A percentile compares a stretch with the other conserved stretches of the same genome.
These are phyloP conservation scores for Tetropium fuscum DNA, from an alignment of 2,888 invertebrate genomes.

Conservation along the genomic window DNA sequence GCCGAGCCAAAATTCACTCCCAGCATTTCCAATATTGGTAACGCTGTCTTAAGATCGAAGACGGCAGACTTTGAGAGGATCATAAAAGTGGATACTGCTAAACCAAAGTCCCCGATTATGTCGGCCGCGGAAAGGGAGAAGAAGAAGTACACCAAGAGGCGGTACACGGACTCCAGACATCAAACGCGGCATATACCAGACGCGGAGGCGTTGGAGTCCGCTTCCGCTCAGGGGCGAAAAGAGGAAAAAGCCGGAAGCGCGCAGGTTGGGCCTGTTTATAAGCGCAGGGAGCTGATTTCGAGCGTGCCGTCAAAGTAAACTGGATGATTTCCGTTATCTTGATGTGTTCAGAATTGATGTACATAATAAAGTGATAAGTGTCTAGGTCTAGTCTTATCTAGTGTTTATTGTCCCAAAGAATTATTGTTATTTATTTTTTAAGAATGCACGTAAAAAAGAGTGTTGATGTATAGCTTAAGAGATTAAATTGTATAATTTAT, in stretches of 20 bases:
- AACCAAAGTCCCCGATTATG: slow-evolving; percentile 57
- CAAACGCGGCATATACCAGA: slow-evolving; percentile 71
- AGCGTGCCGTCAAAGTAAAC: slow-evolving; percentile 71
- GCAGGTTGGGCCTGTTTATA: slow-evolving; percentile 74
- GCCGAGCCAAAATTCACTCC: slow-evolving; percentile 66
- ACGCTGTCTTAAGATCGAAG: slow-evolving; percentile 74
- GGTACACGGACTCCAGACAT: slow-evolving; percentile 73
- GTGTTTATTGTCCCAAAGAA: slow-evolving; percentile 46
- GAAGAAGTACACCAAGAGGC: slow-evolving; percentile 72
- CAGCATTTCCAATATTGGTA: slow-evolving; percentile 75
- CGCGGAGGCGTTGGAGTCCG: slow-evolving; percentile 65
- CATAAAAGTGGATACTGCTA: slow-evolving; percentile 68
- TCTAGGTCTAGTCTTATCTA: slow-evolving; percentile 49
- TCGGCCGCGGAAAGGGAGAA: slow-evolving; percentile 65
- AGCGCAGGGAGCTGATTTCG: slow-evolving; percentile 84
- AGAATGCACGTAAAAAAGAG: slow-evolving; percentile 48
- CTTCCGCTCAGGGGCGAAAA: slow-evolving; percentile 48
- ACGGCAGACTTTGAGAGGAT: slow-evolving; percentile 77
- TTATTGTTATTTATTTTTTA: slow-evolving; percentile 56
- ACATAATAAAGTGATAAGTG: slow-evolving; percentile 48
- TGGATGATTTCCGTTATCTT: slow-evolving; percentile 1
- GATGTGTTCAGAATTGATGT: slow-evolving; percentile 49
- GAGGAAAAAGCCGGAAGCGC: slow-evolving; percentile 48
- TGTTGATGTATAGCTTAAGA: slow-evolving; percentile 47
- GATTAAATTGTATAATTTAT: slow-evolving; percentile 24